Conservation (phyloP, 2,113 vertebrate species). For the Saguinus midas region DNA sequence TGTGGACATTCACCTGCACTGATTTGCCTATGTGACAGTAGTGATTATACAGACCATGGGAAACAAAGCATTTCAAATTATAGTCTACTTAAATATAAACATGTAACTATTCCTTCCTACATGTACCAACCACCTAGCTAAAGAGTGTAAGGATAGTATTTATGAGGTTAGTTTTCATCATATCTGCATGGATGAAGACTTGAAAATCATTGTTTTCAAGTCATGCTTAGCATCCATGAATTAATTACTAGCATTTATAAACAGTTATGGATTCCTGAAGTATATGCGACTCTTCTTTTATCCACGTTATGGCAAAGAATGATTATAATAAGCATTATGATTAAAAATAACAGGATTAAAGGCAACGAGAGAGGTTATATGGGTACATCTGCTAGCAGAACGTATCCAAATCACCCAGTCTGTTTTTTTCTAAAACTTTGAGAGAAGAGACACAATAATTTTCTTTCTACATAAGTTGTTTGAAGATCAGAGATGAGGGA, state of each 20-base stretch:
- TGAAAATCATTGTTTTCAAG: conserved; percentile 9
- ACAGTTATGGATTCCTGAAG: background rate
- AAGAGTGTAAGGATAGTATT: conserved; percentile 40
- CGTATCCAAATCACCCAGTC: background rate
- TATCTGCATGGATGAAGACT: background rate
- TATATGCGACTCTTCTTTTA: background rate
- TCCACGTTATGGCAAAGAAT: background rate
- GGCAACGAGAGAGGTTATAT: background rate
- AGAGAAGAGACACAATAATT: conserved; percentile 23
- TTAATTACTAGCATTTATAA: conserved; percentile 20
- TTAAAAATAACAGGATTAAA: conserved; percentile 40
- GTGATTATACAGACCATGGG: background rate
- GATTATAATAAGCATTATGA: conserved; percentile 20
- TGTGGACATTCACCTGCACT: background rate
- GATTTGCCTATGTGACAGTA: background rate
- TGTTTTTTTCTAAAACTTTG: background rate
- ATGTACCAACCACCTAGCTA: background rate
- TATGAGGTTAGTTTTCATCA: conserved; percentile 27
- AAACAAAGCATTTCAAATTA: conserved; percentile 23
- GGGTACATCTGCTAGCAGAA: background rate
- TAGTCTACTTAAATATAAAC: background rate
- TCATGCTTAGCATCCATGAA: conserved; percentile 11
- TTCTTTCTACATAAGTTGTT: background rate
- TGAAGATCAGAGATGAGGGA: background rate
- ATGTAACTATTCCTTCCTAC: background rate